Base-by-base conservation (phyloP, 1,140 invertebrate genomes). In the Euwallacea fornicatus region DNA sequence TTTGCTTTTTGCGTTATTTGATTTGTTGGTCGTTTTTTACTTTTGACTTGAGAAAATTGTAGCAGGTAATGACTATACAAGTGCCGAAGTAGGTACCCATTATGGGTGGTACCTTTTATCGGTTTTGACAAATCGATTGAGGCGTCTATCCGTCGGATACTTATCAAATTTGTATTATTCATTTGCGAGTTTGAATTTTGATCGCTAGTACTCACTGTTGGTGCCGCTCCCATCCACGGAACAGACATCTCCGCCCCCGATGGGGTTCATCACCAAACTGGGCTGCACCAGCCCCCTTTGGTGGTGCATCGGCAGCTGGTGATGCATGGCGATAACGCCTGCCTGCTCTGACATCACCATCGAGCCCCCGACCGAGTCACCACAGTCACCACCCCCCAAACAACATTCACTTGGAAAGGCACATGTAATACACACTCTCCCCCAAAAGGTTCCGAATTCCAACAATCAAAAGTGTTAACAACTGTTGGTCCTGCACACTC, bases 261-360 rank as follows among this genome's bases (percentile, higher is more conserved):
- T 70, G 75, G 85, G 84, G 76, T 85, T 85, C 84, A 85, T 85
- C 75, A 85, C 84, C 77, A 85, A 78, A 78, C 84, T 85, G 71
- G 84, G 84, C 76, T 85, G 84, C 79, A 85, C 84, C 84, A 84
- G 81, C 77, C 83, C 84, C 75, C 82, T 81, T 77, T 82, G 82
- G 80, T 83, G 83, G 79, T 84, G 84, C 81, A 84, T 81, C 71
- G 84, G 83, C 81, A 85, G 80, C 81, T 85, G 84, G 81, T 85
- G 84, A 81, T 85, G 84, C 83, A 84, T 84, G 82, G 84, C 84
- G 83, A 85, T 83, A 81, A 83, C 84, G 82, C 84, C 84, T 43
- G 64, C 50, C 66, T 81, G 79, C 84, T 85, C 84, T 83, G 84
- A 84, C 84, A 85, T 85, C 83, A 85, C 84, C 84, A 85, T 85